Evolutionary conservation across 2,797 vertebrate genomes (phyloP).

Genomic region (Chanos chanos): DNA sequence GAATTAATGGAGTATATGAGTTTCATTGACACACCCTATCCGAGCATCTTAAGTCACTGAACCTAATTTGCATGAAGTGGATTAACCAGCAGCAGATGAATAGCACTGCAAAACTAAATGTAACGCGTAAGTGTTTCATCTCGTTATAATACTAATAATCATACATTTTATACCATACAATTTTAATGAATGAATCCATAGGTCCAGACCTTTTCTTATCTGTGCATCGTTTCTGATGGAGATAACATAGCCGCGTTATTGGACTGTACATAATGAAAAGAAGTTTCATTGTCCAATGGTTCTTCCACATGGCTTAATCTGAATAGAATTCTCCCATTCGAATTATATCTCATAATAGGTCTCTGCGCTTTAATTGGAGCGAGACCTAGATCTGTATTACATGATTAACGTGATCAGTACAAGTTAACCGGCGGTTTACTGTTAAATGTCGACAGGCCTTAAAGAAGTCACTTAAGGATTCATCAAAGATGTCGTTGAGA

Average conservation of each 20-base stretch:
- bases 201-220: no score
- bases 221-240: not conserved
- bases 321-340: constrained; percentile 1
- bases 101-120: no score
- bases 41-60: no score
- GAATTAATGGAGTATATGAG: constrained; percentile 18
- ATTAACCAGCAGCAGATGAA: no score
- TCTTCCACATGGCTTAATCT: not conserved
- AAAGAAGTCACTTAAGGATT: constrained; percentile 52
- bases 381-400: no score
- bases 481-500: constrained; percentile 48
- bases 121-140: no score
- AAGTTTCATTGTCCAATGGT: not conserved
- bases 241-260: not conserved
- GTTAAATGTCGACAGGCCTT: constrained; percentile 19
- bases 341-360: not conserved
- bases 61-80: no score
- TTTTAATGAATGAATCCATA: no score
- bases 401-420: no score
- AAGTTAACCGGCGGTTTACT: not conserved
- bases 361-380: no score
- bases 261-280: not conserved
- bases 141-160: no score
- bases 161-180: no score
- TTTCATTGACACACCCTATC: not conserved